phyloP scores from a whole-genome alignment of 2,797 vertebrate genomes.

The Martes flavigula region DNA sequence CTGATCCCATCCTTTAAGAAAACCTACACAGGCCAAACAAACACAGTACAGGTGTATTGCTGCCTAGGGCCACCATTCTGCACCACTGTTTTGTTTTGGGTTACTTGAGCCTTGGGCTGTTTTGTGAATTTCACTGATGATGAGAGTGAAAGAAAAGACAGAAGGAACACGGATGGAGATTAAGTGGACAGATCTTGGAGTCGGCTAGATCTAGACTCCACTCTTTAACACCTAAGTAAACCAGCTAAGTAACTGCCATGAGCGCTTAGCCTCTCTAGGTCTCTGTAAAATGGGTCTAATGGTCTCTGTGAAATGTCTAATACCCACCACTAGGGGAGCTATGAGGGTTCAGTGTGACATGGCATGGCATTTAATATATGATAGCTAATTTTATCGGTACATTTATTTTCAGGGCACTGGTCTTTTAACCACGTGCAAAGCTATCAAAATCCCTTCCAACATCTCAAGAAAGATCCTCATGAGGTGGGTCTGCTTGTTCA shows the following conservation, averaged over 20 bases:
- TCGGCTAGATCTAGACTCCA: background rate
- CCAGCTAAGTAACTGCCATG: background rate
- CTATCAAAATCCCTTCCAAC: background rate
- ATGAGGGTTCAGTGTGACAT: background rate
- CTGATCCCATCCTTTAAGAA: background rate
- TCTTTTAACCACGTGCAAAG: background rate
- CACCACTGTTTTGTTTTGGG: background rate
- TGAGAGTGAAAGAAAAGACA: background rate
- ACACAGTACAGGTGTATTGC: fast-evolving
- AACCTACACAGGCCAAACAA: background rate
- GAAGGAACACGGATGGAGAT: background rate
- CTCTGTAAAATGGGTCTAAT: background rate
- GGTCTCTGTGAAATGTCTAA: background rate
- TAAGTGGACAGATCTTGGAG: background rate
- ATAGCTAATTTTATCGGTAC: background rate
- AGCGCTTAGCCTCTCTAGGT: background rate
- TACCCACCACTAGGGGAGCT: background rate
- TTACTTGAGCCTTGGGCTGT: background rate
- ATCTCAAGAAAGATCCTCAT: background rate
- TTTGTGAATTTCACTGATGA: background rate
- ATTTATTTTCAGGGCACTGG: background rate
- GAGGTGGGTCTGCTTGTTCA: background rate
- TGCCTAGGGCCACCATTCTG: background rate
- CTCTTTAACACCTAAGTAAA: background rate
- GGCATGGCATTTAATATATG: background rate